Conservation (phyloP, 2,797 vertebrate genomes). For the Taeniopygia guttata region DNA sequence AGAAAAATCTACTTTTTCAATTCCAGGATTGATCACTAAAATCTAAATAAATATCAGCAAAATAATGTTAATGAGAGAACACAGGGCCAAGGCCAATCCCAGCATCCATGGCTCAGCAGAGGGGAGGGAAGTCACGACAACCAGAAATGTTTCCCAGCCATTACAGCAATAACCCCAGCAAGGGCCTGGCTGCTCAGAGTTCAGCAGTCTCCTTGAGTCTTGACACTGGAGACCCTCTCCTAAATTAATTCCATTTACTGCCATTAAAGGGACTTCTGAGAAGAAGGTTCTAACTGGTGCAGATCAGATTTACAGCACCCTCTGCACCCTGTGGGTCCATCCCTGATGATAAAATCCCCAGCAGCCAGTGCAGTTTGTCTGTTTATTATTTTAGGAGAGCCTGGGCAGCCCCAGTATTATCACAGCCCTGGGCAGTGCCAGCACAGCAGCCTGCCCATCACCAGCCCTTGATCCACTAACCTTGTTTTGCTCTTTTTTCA, state of each 20-base stretch:
- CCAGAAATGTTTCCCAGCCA: not conserved
- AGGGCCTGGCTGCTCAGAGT: not conserved
- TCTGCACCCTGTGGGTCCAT: not conserved
- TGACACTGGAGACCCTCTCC: not conserved
- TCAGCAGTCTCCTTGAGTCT: not conserved
- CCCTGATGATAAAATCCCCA: not conserved
- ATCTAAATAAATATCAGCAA: not conserved
- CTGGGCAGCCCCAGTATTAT: not conserved
- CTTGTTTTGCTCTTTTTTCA: not conserved
- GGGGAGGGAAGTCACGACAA: not conserved
- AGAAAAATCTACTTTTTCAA: not conserved
- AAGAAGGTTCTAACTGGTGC: not conserved
- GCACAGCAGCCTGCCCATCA: not conserved
- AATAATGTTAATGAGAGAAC: fast-evolving
- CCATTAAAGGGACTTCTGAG: not conserved
- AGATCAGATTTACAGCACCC: not conserved
- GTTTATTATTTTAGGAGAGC: not conserved
- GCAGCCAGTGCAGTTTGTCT: not conserved
- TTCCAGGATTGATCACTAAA: not conserved
- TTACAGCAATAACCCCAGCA: not conserved
- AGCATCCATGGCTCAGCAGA: fast-evolving
- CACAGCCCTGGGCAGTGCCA: not conserved
- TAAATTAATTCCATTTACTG: not conserved
- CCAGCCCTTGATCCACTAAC: not conserved
- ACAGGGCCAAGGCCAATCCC: not conserved